phyloP scores from a whole-genome alignment of 2,113 vertebrate genomes.

The Periophthalmus modestus region DNA sequence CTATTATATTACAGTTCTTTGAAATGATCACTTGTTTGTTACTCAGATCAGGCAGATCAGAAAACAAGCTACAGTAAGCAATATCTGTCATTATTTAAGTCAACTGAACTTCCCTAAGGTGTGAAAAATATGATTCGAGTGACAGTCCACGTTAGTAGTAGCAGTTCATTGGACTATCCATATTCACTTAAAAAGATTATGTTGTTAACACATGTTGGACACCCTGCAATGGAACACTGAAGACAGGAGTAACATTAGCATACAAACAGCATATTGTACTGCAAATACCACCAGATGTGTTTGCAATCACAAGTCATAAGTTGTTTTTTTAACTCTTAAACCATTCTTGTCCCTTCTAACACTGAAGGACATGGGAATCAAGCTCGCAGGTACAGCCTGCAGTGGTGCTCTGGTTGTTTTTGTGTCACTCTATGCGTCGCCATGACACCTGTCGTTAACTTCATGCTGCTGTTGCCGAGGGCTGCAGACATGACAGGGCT shows the following conservation, averaged over 20 bases:
- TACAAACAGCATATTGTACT: not conserved
- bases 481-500: constrained; percentile 5
- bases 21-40: too few species aligned
- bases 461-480: not conserved
- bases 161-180: too few species aligned
- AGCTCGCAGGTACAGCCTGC: not conserved
- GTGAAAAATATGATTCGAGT: too few species aligned
- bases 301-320: not conserved
- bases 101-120: too few species aligned
- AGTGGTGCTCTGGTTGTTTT: not conserved
- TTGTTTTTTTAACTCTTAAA: not conserved
- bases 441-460: constrained; percentile 5
- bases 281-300: not conserved
- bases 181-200: too few species aligned
- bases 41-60: too few species aligned
- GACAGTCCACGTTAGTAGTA: too few species aligned
- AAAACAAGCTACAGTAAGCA: too few species aligned
- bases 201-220: too few species aligned
- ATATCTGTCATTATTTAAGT: too few species aligned
- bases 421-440: not conserved
- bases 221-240: not conserved
- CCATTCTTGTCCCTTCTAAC: not conserved
- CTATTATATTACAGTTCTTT: not conserved
- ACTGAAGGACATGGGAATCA: not conserved
- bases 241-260: not conserved